phyloP scores from a whole-genome alignment of 2,888 invertebrate species.

The Dioctria linearis region DNA sequence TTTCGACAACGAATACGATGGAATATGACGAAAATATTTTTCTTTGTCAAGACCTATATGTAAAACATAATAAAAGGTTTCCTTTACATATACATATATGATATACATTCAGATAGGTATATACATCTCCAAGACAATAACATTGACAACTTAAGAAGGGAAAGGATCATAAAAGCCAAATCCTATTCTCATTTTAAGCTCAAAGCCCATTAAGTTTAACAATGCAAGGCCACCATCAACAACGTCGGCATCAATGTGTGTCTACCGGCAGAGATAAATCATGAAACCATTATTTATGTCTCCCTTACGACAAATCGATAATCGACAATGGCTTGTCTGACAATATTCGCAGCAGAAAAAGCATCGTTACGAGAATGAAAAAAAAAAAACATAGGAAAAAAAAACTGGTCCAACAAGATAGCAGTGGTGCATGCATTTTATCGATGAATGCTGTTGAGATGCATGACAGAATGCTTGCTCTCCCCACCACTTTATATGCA shows the following conservation, averaged over 20 bases:
- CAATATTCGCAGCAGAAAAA: conserved; percentile 49
- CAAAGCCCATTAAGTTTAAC: conserved; percentile 42
- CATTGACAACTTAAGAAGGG: conserved; percentile 34
- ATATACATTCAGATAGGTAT: too few species aligned
- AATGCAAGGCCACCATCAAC: conserved; percentile 44
- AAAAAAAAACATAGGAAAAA: background rate
- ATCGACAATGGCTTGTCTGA: conserved; percentile 59
- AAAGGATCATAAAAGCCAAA: conserved; percentile 43
- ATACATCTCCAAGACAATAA: conserved; percentile 34
- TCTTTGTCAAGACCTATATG: too few species aligned
- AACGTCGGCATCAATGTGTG: conserved; percentile 55
- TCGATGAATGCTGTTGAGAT: conserved; percentile 34
- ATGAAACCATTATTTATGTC: conserved; percentile 59
- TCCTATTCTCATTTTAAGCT: conserved; percentile 40
- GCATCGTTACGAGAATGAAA: conserved; percentile 16
- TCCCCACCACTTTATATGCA: conserved; percentile 39
- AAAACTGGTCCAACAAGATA: conserved; percentile 38
- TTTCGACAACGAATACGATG: background rate
- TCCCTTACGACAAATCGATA: conserved; percentile 60
- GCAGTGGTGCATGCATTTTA: conserved; percentile 50
- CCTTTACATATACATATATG: background rate
- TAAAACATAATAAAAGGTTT: too few species aligned
- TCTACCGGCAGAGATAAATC: conserved; percentile 56
- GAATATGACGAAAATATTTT: background rate
- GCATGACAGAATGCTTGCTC: conserved; percentile 29